phyloP scores from a whole-genome alignment of 2,888 invertebrate genomes.

The Netelia fuscicornis region DNA sequence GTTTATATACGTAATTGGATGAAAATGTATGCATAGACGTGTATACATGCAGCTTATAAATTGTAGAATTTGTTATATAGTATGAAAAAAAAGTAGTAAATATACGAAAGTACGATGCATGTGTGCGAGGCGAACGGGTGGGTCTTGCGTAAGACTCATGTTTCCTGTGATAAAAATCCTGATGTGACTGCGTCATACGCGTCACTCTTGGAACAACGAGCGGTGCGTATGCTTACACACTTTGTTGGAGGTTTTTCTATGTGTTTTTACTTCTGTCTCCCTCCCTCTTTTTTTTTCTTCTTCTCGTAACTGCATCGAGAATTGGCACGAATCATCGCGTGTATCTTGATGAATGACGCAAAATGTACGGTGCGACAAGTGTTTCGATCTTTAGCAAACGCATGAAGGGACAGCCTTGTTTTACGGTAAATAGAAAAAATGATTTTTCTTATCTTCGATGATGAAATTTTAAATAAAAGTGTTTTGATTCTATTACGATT shows the following conservation, averaged over 20 bases:
- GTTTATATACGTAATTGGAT: neutral
- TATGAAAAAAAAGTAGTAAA: conserved; percentile 34
- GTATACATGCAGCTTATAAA: neutral
- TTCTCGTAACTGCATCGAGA: conserved; percentile 3
- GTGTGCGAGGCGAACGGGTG: conserved; percentile 25
- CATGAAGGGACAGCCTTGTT: neutral
- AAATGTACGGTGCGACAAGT: conserved; percentile 10
- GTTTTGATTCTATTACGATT: neutral
- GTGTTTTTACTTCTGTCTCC: neutral
- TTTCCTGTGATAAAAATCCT: conserved; percentile 67
- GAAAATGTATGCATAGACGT: neutral
- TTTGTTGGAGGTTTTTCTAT: conserved; percentile 28
- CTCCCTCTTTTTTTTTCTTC: conserved; percentile 21
- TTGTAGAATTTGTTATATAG: conserved; percentile 4
- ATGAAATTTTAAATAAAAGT: neutral
- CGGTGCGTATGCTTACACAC: conserved; percentile 28
- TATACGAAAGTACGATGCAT: neutral
- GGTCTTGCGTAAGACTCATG: conserved; percentile 57
- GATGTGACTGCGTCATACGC: conserved; percentile 38
- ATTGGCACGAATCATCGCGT: conserved; percentile 35
- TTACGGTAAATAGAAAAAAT: neutral
- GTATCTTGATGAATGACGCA: conserved; percentile 51
- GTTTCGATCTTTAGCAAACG: neutral
- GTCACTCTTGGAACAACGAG: conserved; percentile 30
- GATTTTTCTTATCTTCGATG: neutral